Percentiles rank a stretch among this genome's conserved stretches.
phyloP scores from a whole-genome alignment of 1,140 invertebrate genomes.

The Brachionus rotundiformis region DNA sequence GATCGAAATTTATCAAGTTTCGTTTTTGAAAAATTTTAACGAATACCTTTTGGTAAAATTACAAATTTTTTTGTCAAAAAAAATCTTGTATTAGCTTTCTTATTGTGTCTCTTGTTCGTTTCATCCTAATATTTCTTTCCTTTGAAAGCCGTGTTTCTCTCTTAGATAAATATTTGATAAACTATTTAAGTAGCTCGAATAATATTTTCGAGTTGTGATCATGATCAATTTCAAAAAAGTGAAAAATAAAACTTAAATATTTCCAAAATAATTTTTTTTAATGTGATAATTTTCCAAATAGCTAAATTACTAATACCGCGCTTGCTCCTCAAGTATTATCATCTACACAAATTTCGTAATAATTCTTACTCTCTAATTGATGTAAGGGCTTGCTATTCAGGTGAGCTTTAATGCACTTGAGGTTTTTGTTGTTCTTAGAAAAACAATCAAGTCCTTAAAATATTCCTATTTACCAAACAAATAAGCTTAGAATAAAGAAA shows the following conservation, averaged over 20 bases:
- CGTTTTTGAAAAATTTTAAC: slow-evolving; percentile 27
- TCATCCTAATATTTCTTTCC: slow-evolving; percentile 7
- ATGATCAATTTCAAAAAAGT: slow-evolving; percentile 24
- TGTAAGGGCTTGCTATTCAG: background rate
- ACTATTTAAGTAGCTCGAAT: slow-evolving; percentile 45
- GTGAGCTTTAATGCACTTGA: slow-evolving; percentile 14
- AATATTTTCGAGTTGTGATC: slow-evolving; percentile 18
- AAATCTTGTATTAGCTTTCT: slow-evolving; percentile 25
- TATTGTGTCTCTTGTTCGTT: slow-evolving; percentile 9
- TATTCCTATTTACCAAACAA: slow-evolving; percentile 38
- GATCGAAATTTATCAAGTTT: slow-evolving; percentile 48
- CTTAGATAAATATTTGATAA: slow-evolving; percentile 46
- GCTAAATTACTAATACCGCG: background rate
- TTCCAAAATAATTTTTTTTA: background rate
- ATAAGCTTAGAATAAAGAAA: background rate
- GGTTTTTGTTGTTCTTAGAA: background rate
- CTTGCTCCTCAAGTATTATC: slow-evolving; percentile 7
- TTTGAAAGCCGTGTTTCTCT: background rate
- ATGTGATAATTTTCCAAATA: slow-evolving; percentile 41
- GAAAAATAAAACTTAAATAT: slow-evolving; percentile 32
- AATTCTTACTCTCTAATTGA: background rate
- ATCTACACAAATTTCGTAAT: background rate
- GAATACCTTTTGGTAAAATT: slow-evolving; percentile 41
- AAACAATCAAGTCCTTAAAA: slow-evolving; percentile 36
- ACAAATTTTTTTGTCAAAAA: background rate